Evolutionary conservation across 2,113 vertebrate species (phyloP), one percentile per base, ranked within the genome.

Genomic region (Onychostoma macrolepis): DNA sequence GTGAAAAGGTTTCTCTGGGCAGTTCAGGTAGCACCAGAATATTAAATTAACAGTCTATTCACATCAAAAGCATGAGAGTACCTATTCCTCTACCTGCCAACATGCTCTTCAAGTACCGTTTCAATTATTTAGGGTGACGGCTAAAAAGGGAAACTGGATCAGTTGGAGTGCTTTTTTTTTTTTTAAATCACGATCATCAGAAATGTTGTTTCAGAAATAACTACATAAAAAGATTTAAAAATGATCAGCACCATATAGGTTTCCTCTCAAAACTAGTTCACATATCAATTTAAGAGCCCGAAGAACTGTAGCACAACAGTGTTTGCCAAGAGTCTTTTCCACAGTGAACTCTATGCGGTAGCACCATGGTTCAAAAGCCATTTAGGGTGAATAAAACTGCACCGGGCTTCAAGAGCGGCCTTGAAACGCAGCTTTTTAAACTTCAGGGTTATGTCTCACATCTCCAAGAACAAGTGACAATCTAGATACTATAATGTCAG

Each of bases 211-310:
- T 69, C 67, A 53, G 72, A 56, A 75, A 50, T 90, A 92, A 90
- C 86, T 91, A 91, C 92, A 84, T 69, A 45, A 61, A 78, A 38
- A 85, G 80, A 92, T 91, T 91, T 90, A 89, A 86, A 91, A 87
- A 85, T 89, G 92, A 90, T 93, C 92, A 95, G 95, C 94, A 95
- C 94, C 94, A 91, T 90, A 89, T 88, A 90, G 89, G 89, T 90
- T 94, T 92, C 90, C 86, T 28, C 43, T 72, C 84, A 92, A 82
- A 93, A 89, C 91, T 74, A 90, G 76, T 91, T 92, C 91, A 91
- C 88, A 90, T 86, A 87, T 91, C 92, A 92, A 89, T 92, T 88
- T 65, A 92, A 92, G 89, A 92, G 90, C 92, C 92, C 91, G 86
- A 89, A 92, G 92, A 93, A 91, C 91, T 87, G 90, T 90, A 79